Conservation (phyloP, 2,113 vertebrate genomes). For the Etheostoma cragini region DNA sequence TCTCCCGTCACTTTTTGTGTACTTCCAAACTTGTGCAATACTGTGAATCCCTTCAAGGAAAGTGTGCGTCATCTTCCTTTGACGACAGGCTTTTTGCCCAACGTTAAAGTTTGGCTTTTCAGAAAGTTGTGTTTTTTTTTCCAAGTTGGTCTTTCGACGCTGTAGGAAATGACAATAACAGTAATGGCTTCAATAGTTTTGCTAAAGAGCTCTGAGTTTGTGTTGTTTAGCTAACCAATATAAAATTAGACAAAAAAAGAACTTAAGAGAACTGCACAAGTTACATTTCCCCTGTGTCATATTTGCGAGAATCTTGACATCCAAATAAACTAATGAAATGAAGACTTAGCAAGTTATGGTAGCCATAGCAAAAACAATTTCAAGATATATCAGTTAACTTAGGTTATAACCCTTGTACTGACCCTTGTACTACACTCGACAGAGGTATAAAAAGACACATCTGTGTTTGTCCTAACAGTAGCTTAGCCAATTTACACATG, state of each 20-base stretch:
- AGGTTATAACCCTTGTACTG: background rate
- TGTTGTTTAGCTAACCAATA: background rate
- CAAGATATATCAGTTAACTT: background rate
- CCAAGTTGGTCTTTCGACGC: background rate
- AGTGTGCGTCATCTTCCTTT: background rate
- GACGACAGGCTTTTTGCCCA: background rate
- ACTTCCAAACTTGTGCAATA: background rate
- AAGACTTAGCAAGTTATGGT: background rate
- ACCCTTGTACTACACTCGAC: background rate
- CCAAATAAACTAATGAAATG: background rate
- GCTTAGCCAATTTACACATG: background rate
- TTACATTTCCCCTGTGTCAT: background rate
- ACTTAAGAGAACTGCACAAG: background rate
- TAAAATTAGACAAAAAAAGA: background rate
- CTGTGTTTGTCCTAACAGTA: background rate
- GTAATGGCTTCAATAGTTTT: no score
- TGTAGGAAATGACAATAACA: background rate
- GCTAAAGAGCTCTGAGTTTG: background rate
- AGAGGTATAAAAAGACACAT: background rate
- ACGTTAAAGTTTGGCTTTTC: background rate
- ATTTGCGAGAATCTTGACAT: background rate
- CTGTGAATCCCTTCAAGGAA: background rate
- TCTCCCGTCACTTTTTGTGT: background rate
- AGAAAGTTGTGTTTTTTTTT: background rate
- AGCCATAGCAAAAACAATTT: background rate